Evolutionary conservation across 2,888 invertebrate species (phyloP).

Genomic region (Isotomurus palustris): DNA sequence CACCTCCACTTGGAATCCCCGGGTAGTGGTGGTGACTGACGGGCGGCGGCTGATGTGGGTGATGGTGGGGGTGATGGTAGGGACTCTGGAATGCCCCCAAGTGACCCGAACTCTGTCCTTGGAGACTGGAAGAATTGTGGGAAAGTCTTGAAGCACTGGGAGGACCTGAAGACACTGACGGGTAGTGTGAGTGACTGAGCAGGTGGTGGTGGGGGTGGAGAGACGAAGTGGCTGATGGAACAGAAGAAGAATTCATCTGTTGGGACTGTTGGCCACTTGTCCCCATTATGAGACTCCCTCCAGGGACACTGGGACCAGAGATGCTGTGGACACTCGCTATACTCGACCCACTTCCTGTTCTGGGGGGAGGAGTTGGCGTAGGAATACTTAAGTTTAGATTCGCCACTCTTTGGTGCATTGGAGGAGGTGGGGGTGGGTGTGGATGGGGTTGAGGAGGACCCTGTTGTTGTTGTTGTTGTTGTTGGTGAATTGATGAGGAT

Average conservation of each 20-base stretch:
- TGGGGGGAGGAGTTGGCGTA: conserved; percentile 31
- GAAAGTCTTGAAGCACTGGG: too few relatives aligned
- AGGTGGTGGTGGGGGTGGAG: conserved; percentile 12
- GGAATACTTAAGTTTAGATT: conserved; percentile 27
- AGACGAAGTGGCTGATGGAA: conserved; percentile 2
- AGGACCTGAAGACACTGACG: neutral
- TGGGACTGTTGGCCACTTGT: conserved; percentile 18
- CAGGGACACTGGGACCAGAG: too few relatives aligned
- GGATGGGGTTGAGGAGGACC: neutral
- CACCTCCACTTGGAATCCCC: conserved; percentile 12
- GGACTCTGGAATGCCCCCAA: too few relatives aligned
- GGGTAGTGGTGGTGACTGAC: conserved; percentile 19
- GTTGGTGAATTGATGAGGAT: conserved; percentile 10
- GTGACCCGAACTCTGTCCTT: too few relatives aligned
- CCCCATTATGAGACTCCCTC: neutral
- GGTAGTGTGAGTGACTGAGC: conserved; percentile 21
- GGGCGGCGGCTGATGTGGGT: conserved; percentile 12
- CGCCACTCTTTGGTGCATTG: conserved; percentile 23
- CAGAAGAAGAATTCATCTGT: conserved; percentile 14
- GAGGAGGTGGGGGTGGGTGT: conserved; percentile 18
- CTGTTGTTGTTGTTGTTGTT: conserved; percentile 40
- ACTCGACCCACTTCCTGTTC: conserved; percentile 36
- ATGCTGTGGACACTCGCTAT: conserved; percentile 23
- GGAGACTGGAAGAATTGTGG: too few relatives aligned
- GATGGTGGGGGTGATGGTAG: conserved; percentile 9